Evolutionary conservation across 2,888 invertebrate genomes (phyloP).

Genomic region (Gryllus longicercus): DNA sequence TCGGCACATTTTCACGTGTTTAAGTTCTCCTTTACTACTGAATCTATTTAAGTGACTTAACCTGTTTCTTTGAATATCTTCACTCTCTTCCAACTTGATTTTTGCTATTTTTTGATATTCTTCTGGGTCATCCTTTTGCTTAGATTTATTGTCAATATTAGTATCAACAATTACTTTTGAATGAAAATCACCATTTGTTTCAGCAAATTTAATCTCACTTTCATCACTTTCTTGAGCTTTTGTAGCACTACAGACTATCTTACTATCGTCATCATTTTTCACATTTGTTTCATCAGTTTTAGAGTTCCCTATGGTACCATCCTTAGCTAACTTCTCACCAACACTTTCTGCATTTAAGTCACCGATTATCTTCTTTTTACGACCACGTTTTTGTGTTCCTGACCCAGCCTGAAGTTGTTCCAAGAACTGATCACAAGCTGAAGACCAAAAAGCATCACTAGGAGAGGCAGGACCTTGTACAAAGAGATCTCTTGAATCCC

Average conservation of each 20-base stretch:
- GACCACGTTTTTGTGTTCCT: conserved; percentile 56
- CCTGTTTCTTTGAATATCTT: too few species aligned
- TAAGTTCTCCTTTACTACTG: too few species aligned
- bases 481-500: neutral
- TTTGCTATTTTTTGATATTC: too few species aligned
- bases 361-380: conserved; percentile 51
- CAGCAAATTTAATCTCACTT: conserved; percentile 40
- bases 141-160: neutral
- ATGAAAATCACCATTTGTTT: conserved; percentile 42
- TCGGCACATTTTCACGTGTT: too few species aligned
- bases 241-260: neutral
- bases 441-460: conserved; percentile 58
- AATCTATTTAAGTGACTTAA: too few species aligned
- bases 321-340: conserved; percentile 25
- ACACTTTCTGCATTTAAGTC: conserved; percentile 37
- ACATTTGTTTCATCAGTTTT: conserved; percentile 12
- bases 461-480: conserved; percentile 21
- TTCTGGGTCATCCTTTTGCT: neutral
- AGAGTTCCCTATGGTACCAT: neutral
- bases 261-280: conserved; percentile 20
- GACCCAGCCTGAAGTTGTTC: conserved; percentile 64
- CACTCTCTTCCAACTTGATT: too few species aligned
- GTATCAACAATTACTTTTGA: conserved; percentile 18
- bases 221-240: conserved; percentile 27
- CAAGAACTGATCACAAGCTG: conserved; percentile 73